Evolutionary conservation across 2,797 vertebrate genomes (phyloP).

Genomic region (Vultur gryphus): DNA sequence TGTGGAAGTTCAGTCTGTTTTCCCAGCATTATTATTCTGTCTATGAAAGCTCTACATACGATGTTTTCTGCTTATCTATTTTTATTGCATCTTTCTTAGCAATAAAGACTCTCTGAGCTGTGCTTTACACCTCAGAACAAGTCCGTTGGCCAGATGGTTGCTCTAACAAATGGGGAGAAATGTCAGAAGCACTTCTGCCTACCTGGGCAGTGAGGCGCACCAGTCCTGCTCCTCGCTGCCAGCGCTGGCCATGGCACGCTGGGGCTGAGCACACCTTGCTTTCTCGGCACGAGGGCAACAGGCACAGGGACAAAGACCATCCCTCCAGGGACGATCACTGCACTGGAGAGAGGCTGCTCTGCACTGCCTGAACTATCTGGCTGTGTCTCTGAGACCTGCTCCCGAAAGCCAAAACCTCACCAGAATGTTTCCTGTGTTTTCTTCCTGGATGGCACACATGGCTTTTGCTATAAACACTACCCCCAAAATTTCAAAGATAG

Average conservation of each 20-base stretch:
- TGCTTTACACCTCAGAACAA: not conserved
- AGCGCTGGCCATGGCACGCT: fast-evolving
- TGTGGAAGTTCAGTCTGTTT: not conserved
- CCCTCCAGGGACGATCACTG: fast-evolving
- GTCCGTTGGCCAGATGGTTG: not conserved
- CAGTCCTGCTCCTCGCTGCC: not conserved
- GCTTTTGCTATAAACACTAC: not conserved
- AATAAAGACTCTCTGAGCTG: not conserved
- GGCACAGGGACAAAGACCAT: not conserved
- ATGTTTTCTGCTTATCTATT: not conserved
- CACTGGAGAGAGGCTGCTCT: not conserved
- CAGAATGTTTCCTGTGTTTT: not conserved
- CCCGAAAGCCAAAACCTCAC: not conserved
- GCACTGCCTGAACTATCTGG: not conserved
- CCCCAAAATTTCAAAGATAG: not conserved
- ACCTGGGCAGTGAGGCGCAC: not conserved
- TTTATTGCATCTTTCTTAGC: not conserved
- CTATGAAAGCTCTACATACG: not conserved
- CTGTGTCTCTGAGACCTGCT: not conserved
- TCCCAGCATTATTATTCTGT: not conserved
- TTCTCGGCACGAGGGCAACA: fast-evolving
- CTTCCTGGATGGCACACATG: fast-evolving
- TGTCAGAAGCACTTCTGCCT: not conserved
- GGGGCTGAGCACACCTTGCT: not conserved
- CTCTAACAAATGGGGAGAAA: not conserved